Percentiles rank a stretch among this genome's conserved stretches.
Conservation (phyloP, 2,113 vertebrate species). For the Halcyon senegalensis region DNA sequence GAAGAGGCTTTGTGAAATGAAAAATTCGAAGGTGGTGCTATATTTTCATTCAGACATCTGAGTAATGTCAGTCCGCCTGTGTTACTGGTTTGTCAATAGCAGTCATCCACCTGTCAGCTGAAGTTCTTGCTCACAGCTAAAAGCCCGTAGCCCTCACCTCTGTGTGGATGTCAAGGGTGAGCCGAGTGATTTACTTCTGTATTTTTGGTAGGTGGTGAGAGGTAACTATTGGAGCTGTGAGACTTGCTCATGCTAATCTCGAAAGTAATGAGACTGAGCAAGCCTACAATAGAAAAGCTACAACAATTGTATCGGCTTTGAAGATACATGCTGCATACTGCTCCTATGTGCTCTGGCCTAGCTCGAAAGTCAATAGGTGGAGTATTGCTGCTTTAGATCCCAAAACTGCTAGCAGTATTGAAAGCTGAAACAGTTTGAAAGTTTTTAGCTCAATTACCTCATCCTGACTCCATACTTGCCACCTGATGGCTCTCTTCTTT, state of each 20-base stretch:
- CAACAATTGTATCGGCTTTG: not conserved
- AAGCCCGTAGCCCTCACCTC: not conserved
- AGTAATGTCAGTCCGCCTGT: not conserved
- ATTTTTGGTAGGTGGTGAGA: not conserved
- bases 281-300: too few species aligned
- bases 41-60: not conserved
- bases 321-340: fast-evolving
- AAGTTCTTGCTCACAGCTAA: not conserved
- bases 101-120: not conserved
- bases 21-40: not conserved
- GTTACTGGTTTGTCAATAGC: not conserved
- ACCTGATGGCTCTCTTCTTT: not conserved
- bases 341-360: not conserved
- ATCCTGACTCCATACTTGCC: not conserved
- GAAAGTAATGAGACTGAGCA: not conserved
- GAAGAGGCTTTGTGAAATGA: not conserved
- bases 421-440: not conserved
- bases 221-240: not conserved
- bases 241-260: not conserved
- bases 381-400: not conserved
- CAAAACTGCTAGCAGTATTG: not conserved
- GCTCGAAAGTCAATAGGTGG: not conserved
- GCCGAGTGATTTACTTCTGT: not conserved
- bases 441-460: not conserved
- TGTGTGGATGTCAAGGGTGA: not conserved